A percentile compares a stretch with the other conserved stretches of the same genome.
These are phyloP conservation scores for Podarcis cretensis DNA, from an alignment of 2,113 vertebrate genomes.

Conservation along the genomic window DNA sequence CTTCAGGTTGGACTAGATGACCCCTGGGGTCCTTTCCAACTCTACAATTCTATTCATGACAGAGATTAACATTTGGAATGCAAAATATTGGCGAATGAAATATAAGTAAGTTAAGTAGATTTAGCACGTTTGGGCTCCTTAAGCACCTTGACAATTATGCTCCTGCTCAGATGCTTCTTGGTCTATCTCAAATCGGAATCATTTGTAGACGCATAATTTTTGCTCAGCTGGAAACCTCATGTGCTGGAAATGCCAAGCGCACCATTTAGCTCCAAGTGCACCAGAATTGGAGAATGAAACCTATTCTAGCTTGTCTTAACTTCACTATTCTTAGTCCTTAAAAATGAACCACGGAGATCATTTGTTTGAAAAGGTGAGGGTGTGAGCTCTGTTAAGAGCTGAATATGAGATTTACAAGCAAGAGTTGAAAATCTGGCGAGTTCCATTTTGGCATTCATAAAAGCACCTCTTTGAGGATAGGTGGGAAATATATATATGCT, in stretches of 20 bases:
- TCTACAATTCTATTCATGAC: no score
- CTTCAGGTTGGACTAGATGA: no score
- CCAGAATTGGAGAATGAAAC: not conserved
- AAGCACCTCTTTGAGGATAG: not conserved
- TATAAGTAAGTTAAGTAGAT: not conserved
- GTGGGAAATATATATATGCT: no score
- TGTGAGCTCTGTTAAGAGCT: not conserved
- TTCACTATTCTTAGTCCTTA: not conserved
- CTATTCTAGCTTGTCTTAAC: no score
- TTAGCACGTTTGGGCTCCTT: not conserved
- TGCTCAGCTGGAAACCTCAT: no score
- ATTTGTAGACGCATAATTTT: not conserved
- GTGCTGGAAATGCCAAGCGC: not conserved
- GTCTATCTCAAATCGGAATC: not conserved
- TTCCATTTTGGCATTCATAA: not conserved
- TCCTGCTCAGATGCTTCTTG: not conserved
- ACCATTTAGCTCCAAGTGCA: not conserved
- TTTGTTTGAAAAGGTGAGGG: conserved; percentile 9
- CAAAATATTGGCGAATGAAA: no score
- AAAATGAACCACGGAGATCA: conserved; percentile 10
- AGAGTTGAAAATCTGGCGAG: conserved; percentile 11
- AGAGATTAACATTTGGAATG: no score
- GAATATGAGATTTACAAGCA: conserved; percentile 22
- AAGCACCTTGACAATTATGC: not conserved
- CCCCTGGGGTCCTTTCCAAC: no score